Conservation (phyloP, 2,797 vertebrate genomes). For the Passerculus sandwichensis region DNA sequence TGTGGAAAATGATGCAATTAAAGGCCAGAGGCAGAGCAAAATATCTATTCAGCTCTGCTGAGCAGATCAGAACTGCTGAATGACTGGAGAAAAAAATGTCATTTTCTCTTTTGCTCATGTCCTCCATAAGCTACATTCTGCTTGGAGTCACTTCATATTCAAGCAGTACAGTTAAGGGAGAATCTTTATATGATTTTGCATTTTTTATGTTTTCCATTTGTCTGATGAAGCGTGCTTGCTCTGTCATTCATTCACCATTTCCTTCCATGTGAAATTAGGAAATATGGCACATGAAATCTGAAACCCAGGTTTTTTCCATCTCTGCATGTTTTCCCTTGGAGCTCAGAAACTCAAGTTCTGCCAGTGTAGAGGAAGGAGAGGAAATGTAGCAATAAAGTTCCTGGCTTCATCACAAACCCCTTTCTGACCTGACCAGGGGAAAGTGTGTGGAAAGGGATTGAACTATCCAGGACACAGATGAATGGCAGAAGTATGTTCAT, state of each 20-base stretch:
- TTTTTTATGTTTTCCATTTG: not conserved
- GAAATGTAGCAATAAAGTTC: not conserved
- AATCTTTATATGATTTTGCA: not conserved
- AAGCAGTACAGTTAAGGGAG: not conserved
- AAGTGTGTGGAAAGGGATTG: not conserved
- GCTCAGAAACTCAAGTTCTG: not conserved
- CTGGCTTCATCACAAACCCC: not conserved
- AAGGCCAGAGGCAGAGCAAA: not conserved
- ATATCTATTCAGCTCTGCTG: not conserved
- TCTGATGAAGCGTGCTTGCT: not conserved
- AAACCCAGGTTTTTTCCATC: constrained; percentile 2
- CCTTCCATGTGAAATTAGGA: constrained; percentile 12
- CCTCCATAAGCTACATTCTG: not conserved
- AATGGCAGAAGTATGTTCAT: not conserved
- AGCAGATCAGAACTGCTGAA: not conserved
- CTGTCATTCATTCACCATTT: not conserved
- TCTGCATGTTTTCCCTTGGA: not conserved
- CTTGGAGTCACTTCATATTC: not conserved
- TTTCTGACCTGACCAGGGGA: not conserved
- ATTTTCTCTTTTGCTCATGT: not conserved
- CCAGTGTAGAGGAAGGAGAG: not conserved
- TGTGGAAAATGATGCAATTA: constrained; percentile 33
- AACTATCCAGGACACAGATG: not conserved
- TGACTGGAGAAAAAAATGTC: not conserved
- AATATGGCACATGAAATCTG: not conserved